Percentiles rank a stretch among this genome's conserved stretches.
These are phyloP conservation scores for Ochropacha duplaris DNA, from an alignment of 2,888 invertebrate species.

Conservation along the genomic window DNA sequence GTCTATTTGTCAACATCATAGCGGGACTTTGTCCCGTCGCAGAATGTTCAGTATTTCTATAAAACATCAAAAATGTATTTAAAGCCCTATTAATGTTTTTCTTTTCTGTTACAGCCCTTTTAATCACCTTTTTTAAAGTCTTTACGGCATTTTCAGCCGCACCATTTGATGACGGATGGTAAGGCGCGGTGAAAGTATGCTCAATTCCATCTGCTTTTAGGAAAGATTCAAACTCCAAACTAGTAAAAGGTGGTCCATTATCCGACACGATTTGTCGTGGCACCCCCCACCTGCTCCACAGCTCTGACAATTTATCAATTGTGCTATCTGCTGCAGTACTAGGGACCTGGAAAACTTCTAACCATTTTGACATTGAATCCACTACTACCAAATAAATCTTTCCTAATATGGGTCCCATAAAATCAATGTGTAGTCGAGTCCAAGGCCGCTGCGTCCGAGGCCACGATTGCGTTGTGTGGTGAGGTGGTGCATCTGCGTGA, in stretches of 20 bases:
- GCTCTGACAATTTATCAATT: constrained; percentile 3
- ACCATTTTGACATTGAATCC: constrained; percentile 21
- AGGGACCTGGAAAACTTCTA: constrained; percentile 15
- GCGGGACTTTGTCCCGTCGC: constrained; percentile 21
- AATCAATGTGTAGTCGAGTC: too few species aligned
- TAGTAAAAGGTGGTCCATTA: constrained; percentile 21
- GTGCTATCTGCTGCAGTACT: constrained; percentile 9
- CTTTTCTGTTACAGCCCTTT: constrained; percentile 15
- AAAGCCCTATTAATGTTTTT: constrained; percentile 10
- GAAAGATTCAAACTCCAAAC: constrained; percentile 16
- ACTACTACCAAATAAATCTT: constrained; percentile 18
- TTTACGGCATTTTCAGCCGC: constrained; percentile 22
- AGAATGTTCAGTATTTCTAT: constrained; percentile 17
- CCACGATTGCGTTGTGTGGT: too few species aligned
- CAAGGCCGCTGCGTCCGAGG: too few species aligned
- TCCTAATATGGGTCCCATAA: constrained; percentile 15
- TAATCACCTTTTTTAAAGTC: constrained; percentile 16
- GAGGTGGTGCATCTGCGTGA: too few species aligned
- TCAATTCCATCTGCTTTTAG: constrained; percentile 17
- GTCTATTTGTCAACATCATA: constrained; percentile 12
- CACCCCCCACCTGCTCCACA: constrained; percentile 12
- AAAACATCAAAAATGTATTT: constrained; percentile 16
- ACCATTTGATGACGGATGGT: constrained; percentile 25
- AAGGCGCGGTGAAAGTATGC: constrained; percentile 20
- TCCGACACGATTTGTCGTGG: constrained; percentile 23